Base-by-base conservation (phyloP, 2,888 invertebrate species). In the Hipparchia sbordonii region DNA sequence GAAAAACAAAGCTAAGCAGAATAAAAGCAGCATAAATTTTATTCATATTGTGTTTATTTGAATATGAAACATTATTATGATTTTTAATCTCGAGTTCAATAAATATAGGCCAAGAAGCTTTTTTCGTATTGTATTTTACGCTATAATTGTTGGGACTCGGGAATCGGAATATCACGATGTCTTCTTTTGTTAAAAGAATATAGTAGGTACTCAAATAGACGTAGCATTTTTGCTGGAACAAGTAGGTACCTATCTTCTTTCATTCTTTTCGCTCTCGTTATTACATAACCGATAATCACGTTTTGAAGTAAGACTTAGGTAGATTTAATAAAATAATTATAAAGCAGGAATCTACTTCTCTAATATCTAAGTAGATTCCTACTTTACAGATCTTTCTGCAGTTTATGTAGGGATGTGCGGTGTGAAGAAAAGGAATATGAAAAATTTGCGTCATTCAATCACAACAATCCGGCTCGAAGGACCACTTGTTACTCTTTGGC, bases 81-180 rank as follows among this genome's bases (percentile, higher is more conserved):
- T 61, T 77, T 77, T 77, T 77, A 77, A 77, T 77, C 77, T 77
- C 71, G 72, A 72, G 74, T 74, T 77, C 75, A 77, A 77, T 77
- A 77, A 77, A 77, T 77, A 75, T 77, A 76, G 77, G 73, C 73
- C 77, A 75, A 77, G 75, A 77, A 73, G 74, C 69, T 73, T 75
- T 74, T 77, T 77, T 77, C 76, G 63, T 75, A 72, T 77, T 77
- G 75, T 77, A 72, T 77, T 67, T 74, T 60, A 68, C 71, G 72
- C 71, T 73, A 66, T 75, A 74, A 75, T 77, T 77, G 75, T 76
- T 77, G 71, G 62, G 70, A 61, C 71, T 75, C 65, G 70, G 70
- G 77, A 75, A 77, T 75, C 68, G 67, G 72, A 75, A 75, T 72
- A 75, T 72, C 68, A 67, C 73, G 59, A 71, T 75, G 72, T 75